Base-by-base conservation (phyloP, 2,888 invertebrate genomes). In the Serrognathus titanus region DNA sequence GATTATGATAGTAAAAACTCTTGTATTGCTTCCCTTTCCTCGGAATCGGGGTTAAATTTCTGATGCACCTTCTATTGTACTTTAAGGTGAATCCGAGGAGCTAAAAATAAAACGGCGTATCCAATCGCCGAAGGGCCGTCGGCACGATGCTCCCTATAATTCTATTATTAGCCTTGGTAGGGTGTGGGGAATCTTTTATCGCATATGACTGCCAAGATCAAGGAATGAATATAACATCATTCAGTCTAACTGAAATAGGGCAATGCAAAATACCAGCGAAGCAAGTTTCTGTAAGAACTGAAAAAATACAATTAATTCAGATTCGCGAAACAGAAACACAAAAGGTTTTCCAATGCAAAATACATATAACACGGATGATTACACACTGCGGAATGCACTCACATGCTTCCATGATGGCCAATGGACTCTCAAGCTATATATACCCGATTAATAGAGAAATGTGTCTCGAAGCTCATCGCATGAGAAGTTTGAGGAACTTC, bases 341-440 rank as follows among this genome's bases (percentile, higher is more conserved):
- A 13, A 39, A 41, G 1, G 31, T 41, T 5, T 10, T 41, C 8
- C 51, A 51, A 41, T 51, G 51, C 31, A 51, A 51, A n/a, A 51
- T 51, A 12, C 51, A 51, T 43, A 36, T 51, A n/a, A 43, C 43
- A 16, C 20, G 51, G 24, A 13, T 39, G 11, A 40, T 50, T 39
- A 20, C 31, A 12, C 35, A 43, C 24, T 51, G 51, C 11, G 51
- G 51, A 7, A 51, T 51, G 51, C 51, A 51, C 20, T 51, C 51
- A 2, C 51, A 51, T 43, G 13, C 43, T 12, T 31, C 51, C 8
- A 43, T 43, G 16, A 43, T 51, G 8, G 31, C 40, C 9, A 43
- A 41, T 13, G 51, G 51, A 3, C 43, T 51, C 11, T 24, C 51
- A 11, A 20, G 24, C 8, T 51, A 11, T 13, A 40, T 51, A 9